These are phyloP conservation scores for Panorpa germanica DNA, from an alignment of 2,888 invertebrate genomes.

Conservation along the genomic window DNA sequence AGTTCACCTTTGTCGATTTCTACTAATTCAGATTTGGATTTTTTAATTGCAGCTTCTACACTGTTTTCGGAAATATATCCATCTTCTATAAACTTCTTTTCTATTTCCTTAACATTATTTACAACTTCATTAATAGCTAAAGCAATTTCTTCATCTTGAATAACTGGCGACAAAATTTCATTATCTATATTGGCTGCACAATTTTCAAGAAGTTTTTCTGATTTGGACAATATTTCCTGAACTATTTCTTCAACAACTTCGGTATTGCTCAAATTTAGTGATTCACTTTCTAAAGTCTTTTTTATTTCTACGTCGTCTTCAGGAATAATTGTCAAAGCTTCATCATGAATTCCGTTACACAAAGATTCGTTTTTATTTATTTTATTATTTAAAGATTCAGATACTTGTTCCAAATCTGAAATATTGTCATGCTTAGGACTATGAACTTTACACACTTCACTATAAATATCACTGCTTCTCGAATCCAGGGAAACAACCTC, in stretches of 20 bases:
- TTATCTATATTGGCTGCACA: constrained; percentile 21
- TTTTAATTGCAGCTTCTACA: no score
- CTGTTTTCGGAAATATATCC: constrained; percentile 9
- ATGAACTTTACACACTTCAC: constrained; percentile 44
- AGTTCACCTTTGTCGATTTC: no score
- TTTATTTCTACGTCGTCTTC: constrained; percentile 12
- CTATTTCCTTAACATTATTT: constrained; percentile 25
- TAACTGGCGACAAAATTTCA: constrained; percentile 21
- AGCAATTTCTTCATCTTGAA: constrained; percentile 32
- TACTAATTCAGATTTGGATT: no score
- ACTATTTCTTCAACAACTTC: constrained; percentile 31
- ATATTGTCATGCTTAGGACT: constrained; percentile 28
- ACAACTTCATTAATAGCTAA: constrained; percentile 31
- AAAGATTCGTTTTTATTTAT: no score
- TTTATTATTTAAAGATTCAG: no score
- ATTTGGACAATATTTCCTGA: constrained; percentile 28
- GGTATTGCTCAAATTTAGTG: no score
- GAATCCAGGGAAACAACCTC: constrained; percentile 12
- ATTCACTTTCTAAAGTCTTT: constrained; percentile 16
- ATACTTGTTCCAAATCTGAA: no score
- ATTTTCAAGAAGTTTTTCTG: constrained; percentile 28
- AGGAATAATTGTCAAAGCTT: constrained; percentile 12
- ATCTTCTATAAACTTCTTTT: constrained; percentile 16
- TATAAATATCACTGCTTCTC: no score
- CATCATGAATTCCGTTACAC: constrained; percentile 22